A percentile compares a stretch with the other conserved stretches of the same genome.
Conservation (phyloP, 1,140 invertebrate species). For the Meloidogyne hapla region DNA sequence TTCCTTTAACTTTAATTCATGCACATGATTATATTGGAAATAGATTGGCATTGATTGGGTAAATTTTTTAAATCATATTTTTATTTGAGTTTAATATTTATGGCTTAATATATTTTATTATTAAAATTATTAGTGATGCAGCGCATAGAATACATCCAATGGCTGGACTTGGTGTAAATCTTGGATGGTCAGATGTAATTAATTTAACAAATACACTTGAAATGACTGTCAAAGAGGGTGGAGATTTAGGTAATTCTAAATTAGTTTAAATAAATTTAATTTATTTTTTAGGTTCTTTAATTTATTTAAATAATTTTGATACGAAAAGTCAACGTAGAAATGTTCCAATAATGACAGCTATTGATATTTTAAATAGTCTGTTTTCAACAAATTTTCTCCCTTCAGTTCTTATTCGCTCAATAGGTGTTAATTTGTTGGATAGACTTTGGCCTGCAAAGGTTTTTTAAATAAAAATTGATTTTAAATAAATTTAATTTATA, state of each 20-base stretch:
- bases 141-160: conserved; percentile 92
- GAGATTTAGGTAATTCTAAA: conserved; percentile 71
- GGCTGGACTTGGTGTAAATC: conserved; percentile 81
- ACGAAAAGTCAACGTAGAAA: conserved; percentile 79
- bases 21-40: conserved; percentile 77
- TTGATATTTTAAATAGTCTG: conserved; percentile 82
- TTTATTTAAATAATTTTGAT: conserved; percentile 79
- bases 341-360: conserved; percentile 80
- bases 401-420: conserved; percentile 76
- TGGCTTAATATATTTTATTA: too few relatives aligned
- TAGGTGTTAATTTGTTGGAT: conserved; percentile 82
- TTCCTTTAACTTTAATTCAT: conserved; percentile 87
- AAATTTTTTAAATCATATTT: conserved; percentile 37
- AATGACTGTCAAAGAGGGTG: conserved; percentile 74
- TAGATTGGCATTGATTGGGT: conserved; percentile 81
- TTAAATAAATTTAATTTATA: conserved; percentile 22
- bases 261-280: conserved; percentile 12
- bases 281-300: conserved; percentile 65
- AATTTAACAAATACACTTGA: conserved; percentile 74
- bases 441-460: conserved; percentile 78
- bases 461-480: conserved; percentile 22
- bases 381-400: conserved; percentile 78
- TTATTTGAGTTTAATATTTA: too few relatives aligned
- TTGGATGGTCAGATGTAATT: conserved; percentile 88
- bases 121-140: conserved; percentile 73